These are phyloP conservation scores for Cremastinae sp. DNA, from an alignment of 2,888 invertebrate species.

Conservation along the genomic window DNA sequence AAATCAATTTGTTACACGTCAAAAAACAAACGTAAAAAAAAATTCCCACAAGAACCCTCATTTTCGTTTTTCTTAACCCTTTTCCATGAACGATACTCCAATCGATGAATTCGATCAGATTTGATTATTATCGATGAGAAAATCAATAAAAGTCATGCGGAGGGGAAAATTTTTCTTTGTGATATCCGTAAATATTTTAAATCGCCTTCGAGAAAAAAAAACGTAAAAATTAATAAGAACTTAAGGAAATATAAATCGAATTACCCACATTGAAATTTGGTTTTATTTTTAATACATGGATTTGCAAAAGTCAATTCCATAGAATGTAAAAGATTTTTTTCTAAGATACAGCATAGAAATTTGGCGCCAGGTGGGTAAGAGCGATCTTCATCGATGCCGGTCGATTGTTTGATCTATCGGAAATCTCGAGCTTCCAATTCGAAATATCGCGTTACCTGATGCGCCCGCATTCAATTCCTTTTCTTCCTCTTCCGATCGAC, in stretches of 20 bases:
- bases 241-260: too few species aligned
- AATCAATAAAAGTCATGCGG: slow-evolving; percentile 32
- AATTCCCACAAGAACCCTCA: neutral
- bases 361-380: slow-evolving; percentile 47
- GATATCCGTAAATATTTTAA: neutral
- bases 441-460: slow-evolving; percentile 51
- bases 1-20: too few species aligned
- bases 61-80: neutral
- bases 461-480: slow-evolving; percentile 53
- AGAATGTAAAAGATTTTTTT: slow-evolving; percentile 21
- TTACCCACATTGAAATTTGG: too few species aligned
- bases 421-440: slow-evolving; percentile 26
- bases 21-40: too few species aligned
- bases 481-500: slow-evolving; percentile 38
- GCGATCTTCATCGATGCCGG: slow-evolving; percentile 56
- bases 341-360: slow-evolving; percentile 43
- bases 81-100: neutral
- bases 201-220: too few species aligned
- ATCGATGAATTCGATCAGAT: neutral
- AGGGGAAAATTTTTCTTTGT: slow-evolving; percentile 23
- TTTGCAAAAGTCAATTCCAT: neutral
- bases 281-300: neutral
- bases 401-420: slow-evolving; percentile 57
- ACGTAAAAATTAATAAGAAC: too few species aligned
- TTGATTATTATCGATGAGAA: slow-evolving; percentile 44